These are phyloP conservation scores for Dascyllus trimaculatus DNA, from an alignment of 2,113 vertebrate species.

Conservation along the genomic window DNA sequence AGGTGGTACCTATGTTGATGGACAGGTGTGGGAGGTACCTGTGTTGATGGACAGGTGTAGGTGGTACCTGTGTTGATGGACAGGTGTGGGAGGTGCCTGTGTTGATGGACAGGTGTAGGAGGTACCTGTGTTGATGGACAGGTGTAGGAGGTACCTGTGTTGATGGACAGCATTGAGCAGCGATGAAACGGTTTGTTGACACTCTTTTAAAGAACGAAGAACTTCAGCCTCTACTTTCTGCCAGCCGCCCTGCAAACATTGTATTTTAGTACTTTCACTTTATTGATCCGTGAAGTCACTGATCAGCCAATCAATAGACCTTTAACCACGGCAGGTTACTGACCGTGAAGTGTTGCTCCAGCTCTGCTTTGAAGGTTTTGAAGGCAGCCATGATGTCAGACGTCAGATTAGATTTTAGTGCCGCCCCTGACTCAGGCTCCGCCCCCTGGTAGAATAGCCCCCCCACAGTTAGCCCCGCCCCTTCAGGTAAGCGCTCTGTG, in stretches of 20 bases:
- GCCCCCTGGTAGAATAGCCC: fast-evolving
- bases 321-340: slow-evolving; percentile 4
- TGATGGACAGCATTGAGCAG: slow-evolving; percentile 86
- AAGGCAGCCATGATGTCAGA: slow-evolving; percentile 82
- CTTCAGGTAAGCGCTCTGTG: slow-evolving; percentile 15
- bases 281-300: not conserved
- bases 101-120: no score
- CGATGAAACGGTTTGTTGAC: slow-evolving; percentile 80
- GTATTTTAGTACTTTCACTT: no score
- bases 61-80: slow-evolving; percentile 77
- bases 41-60: not conserved
- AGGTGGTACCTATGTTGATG: slow-evolving; percentile 78
- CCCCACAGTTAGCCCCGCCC: not conserved
- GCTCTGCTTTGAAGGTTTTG: slow-evolving; percentile 81
- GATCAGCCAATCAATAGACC: not conserved
- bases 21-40: no score
- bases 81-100: no score
- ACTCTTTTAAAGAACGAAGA: slow-evolving; percentile 73
- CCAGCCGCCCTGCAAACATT: slow-evolving; percentile 38
- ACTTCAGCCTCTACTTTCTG: slow-evolving; percentile 76
- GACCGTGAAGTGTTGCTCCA: slow-evolving; percentile 87
- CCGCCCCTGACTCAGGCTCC: not conserved
- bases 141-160: slow-evolving; percentile 42
- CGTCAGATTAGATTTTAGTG: slow-evolving; percentile 54
- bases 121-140: not conserved